Evolutionary conservation across 2,113 vertebrate species (phyloP).

Genomic region (Origma solitaria): DNA sequence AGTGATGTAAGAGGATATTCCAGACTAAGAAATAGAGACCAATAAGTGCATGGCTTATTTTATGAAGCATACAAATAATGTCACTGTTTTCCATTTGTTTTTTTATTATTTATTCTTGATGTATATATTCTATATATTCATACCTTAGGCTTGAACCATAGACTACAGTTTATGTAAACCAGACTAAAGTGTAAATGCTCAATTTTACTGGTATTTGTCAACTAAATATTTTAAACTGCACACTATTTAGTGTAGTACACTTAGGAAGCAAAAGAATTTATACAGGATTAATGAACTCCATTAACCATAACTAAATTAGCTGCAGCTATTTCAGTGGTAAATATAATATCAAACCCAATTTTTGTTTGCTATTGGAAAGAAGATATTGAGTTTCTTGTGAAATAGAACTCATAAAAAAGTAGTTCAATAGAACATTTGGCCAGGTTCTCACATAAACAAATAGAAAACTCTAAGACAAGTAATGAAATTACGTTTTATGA

Average conservation of each 20-base stretch:
- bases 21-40: neutral
- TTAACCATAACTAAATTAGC: conserved; percentile 23
- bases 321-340: neutral
- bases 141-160: neutral
- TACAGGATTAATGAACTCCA: conserved; percentile 17
- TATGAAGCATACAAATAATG: neutral
- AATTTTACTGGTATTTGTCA: neutral
- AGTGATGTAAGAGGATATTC: neutral
- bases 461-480: neutral
- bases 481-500: conserved; percentile 10
- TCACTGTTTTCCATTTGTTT: neutral
- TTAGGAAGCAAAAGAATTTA: neutral
- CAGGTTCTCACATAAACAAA: conserved; percentile 13
- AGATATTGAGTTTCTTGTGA: conserved; percentile 15
- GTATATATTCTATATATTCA: neutral
- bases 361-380: conserved; percentile 1
- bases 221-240: neutral
- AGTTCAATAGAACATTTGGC: conserved; percentile 2
- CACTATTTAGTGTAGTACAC: neutral
- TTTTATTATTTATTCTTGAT: neutral
- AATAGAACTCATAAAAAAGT: conserved; percentile 14
- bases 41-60: neutral
- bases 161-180: neutral
- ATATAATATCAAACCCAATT: neutral
- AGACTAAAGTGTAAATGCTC: neutral